Evolutionary conservation across 2,888 invertebrate species (phyloP).

Genomic region (Tenthredo livida): DNA sequence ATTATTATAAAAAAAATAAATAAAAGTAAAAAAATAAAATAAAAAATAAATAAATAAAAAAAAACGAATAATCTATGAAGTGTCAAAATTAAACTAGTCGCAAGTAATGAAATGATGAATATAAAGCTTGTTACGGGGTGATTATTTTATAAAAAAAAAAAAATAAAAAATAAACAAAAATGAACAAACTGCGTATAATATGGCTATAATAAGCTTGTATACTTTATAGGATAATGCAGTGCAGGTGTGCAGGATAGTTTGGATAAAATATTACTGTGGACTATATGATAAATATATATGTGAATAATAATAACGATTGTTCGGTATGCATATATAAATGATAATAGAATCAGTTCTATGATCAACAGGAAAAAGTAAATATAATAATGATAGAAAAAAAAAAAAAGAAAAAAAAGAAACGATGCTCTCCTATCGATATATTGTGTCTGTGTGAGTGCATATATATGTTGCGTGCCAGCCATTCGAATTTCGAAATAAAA

Average conservation of each 20-base stretch:
- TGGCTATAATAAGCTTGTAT: constrained; percentile 39
- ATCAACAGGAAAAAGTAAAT: neutral
- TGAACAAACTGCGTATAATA: constrained; percentile 39
- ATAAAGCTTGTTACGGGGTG: constrained; percentile 69
- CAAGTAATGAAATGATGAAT: constrained; percentile 62
- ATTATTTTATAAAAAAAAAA: constrained; percentile 64
- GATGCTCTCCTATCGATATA: constrained; percentile 35
- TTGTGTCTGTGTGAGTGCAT: constrained; percentile 46
- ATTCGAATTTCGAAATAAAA: constrained; percentile 10
- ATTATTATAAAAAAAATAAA: constrained; percentile 9
- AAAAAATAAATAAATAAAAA: neutral
- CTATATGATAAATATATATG: constrained; percentile 8
- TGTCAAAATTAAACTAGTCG: constrained; percentile 76
- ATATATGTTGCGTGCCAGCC: constrained; percentile 31
- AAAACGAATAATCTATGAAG: constrained; percentile 67
- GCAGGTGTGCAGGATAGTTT: neutral
- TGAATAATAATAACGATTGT: constrained; percentile 6
- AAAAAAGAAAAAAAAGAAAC: neutral
- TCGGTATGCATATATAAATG: neutral
- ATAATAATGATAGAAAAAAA: neutral
- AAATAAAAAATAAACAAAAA: no score
- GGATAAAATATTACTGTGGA: constrained; percentile 23
- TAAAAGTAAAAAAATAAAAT: constrained; percentile 48
- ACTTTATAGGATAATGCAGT: constrained; percentile 21
- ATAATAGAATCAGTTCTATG: neutral